Evolutionary conservation across 35 echinoderm and acorn worm genomes (phyloP).

Genomic region (Heliocidaris erythrogramma): DNA sequence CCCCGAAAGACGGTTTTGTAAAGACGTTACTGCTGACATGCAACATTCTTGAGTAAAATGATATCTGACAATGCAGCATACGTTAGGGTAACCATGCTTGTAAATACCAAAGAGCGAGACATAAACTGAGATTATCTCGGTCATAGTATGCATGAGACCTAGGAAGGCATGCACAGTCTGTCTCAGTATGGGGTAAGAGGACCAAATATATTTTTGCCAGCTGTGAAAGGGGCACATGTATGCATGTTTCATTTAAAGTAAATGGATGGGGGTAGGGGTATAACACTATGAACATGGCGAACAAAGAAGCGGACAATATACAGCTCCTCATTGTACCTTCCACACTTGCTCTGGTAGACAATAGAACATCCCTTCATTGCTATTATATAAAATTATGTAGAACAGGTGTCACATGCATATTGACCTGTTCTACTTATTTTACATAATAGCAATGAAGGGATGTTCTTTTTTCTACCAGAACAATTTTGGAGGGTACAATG

Average conservation of each 20-base stretch:
- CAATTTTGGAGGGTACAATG: too few relatives aligned
- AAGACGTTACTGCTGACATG: not conserved
- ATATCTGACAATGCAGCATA: not conserved
- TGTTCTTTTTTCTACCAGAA: too few relatives aligned
- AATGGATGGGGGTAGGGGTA: not conserved
- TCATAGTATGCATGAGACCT: not conserved
- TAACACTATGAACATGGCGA: too few relatives aligned
- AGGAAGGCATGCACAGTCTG: not conserved
- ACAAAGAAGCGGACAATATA: too few relatives aligned
- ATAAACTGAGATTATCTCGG: not conserved
- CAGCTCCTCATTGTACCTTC: too few relatives aligned
- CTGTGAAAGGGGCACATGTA: not conserved
- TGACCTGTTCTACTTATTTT: too few relatives aligned
- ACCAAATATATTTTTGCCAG: not conserved
- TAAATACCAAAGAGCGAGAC: constrained; percentile 11
- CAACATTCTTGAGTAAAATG: not conserved
- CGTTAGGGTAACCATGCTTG: not conserved
- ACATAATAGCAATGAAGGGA: too few relatives aligned
- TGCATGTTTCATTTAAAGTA: not conserved
- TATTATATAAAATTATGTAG: too few relatives aligned
- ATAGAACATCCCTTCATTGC: too few relatives aligned
- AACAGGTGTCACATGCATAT: too few relatives aligned
- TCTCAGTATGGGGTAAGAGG: not conserved
- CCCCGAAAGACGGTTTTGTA: not conserved
- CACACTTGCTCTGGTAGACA: too few relatives aligned